phyloP scores from a whole-genome alignment of 2,113 vertebrate genomes.

The Piliocolobus tephrosceles region DNA sequence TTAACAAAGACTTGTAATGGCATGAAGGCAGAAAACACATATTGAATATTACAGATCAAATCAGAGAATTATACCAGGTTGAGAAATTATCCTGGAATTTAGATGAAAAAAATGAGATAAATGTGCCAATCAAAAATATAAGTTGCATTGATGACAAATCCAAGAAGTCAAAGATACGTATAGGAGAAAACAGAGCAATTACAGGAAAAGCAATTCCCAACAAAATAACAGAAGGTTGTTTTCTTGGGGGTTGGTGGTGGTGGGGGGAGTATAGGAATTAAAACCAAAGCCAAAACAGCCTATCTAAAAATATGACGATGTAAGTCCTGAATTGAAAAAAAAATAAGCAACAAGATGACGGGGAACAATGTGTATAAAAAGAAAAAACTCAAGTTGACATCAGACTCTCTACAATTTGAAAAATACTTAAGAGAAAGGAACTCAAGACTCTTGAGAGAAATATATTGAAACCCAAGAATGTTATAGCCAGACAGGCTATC shows the following conservation, averaged over 20 bases:
- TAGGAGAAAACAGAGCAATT: not conserved
- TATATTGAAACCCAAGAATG: constrained; percentile 52
- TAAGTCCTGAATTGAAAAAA: not conserved
- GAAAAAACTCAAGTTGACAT: constrained; percentile 48
- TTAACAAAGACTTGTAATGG: not conserved
- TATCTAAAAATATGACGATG: not conserved
- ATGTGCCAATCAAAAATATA: not conserved
- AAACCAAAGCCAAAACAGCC: not conserved
- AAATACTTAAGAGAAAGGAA: constrained; percentile 50
- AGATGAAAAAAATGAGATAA: not conserved
- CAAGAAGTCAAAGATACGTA: not conserved
- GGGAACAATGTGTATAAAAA: not conserved
- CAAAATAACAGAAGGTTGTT: not conserved
- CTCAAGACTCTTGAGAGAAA: constrained; percentile 47
- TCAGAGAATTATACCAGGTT: not conserved
- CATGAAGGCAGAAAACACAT: not conserved
- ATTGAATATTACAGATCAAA: not conserved
- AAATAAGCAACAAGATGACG: not conserved
- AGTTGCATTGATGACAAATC: not conserved
- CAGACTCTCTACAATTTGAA: constrained; percentile 2
- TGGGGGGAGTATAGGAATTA: not conserved
- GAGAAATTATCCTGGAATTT: constrained; percentile 4
- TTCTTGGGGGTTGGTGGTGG: not conserved
- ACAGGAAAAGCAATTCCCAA: not conserved
- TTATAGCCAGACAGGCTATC: constrained; percentile 22